phyloP scores from a whole-genome alignment of 2,888 invertebrate species.

The Orthonychiurus folsomi region DNA sequence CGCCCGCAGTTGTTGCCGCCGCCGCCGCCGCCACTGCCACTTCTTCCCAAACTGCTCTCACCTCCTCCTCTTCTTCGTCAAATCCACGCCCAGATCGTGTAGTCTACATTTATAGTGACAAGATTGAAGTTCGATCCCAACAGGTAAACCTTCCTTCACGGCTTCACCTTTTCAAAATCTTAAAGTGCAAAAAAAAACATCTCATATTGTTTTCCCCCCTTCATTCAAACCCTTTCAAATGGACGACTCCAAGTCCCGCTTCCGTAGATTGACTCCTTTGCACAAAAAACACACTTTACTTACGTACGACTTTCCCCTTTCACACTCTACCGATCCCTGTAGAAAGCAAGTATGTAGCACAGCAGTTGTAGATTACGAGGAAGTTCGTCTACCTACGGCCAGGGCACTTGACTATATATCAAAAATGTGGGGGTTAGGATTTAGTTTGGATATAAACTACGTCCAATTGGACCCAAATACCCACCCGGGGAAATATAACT shows the following conservation, averaged over 20 bases:
- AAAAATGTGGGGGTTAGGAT: too few species aligned
- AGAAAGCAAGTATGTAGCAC: too few species aligned
- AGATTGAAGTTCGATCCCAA: slow-evolving; percentile 49
- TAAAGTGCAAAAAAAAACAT: not conserved
- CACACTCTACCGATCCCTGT: too few species aligned
- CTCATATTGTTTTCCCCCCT: too few species aligned
- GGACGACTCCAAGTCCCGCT: not conserved
- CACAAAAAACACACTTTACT: too few species aligned
- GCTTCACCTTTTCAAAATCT: not conserved
- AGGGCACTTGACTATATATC: too few species aligned
- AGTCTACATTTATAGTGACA: slow-evolving; percentile 50
- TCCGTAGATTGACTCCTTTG: not conserved
- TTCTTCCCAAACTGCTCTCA: slow-evolving; percentile 34
- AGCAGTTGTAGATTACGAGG: too few species aligned
- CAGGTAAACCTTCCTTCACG: slow-evolving; percentile 43
- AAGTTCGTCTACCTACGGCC: too few species aligned
- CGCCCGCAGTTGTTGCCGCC: slow-evolving; percentile 18
- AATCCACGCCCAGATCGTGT: slow-evolving; percentile 45
- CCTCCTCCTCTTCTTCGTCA: slow-evolving; percentile 27
- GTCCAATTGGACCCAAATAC: too few species aligned
- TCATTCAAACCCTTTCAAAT: slow-evolving; percentile 4
- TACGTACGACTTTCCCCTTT: too few species aligned
- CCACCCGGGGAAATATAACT: too few species aligned
- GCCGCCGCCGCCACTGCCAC: slow-evolving; percentile 31
- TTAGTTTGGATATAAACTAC: too few species aligned